Percentiles rank a stretch among this genome's conserved stretches.
Evolutionary conservation across 2,888 invertebrate species (phyloP).

Genomic region (Sthenelais limicola): DNA sequence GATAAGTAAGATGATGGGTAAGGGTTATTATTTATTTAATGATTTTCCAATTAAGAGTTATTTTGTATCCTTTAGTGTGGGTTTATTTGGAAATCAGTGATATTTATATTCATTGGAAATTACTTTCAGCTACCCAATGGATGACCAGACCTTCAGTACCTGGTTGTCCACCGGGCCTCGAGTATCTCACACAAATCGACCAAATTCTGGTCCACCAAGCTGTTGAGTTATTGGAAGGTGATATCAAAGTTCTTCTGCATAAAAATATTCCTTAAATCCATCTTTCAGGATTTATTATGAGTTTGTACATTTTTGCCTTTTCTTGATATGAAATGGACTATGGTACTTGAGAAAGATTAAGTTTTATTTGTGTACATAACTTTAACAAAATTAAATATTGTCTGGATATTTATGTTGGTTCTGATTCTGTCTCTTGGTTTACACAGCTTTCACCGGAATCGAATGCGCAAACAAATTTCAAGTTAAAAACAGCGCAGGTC

Average conservation of each 20-base stretch:
- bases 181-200: constrained; percentile 66
- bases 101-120: too few species aligned
- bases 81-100: too few species aligned
- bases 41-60: too few species aligned
- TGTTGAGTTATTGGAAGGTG: constrained; percentile 64
- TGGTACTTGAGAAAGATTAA: background rate
- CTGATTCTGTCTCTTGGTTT: background rate
- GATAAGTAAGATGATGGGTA: too few species aligned
- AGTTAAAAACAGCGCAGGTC: constrained; percentile 60
- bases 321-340: too few species aligned
- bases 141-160: constrained; percentile 58
- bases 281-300: too few species aligned
- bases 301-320: too few species aligned
- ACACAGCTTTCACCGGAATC: constrained; percentile 61
- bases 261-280: background rate
- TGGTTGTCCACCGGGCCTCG: constrained; percentile 68
- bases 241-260: background rate
- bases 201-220: constrained; percentile 66
- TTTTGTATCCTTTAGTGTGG: too few species aligned
- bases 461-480: constrained; percentile 63
- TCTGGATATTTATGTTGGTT: background rate
- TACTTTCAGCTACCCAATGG: constrained; percentile 53
- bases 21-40: too few species aligned
- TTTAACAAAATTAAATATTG: background rate
- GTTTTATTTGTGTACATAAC: background rate